Evolutionary conservation across 2,888 invertebrate species (phyloP).

Genomic region (Biston stratarius): DNA sequence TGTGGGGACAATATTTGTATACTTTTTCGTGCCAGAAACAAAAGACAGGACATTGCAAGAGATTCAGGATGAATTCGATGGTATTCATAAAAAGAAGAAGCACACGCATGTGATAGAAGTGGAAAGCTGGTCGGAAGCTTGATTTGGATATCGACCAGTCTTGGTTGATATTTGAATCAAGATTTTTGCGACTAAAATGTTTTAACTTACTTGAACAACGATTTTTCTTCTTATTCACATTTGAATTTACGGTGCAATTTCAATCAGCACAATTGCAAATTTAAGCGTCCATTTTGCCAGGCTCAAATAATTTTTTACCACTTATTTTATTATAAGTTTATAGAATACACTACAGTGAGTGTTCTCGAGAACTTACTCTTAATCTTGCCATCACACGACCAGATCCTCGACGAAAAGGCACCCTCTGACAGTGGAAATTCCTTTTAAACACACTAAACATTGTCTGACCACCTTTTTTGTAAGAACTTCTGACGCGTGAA

Average conservation of each 20-base stretch:
- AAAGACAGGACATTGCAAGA: constrained; percentile 86
- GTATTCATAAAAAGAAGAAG: constrained; percentile 72
- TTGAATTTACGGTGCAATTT: background rate
- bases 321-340: no score
- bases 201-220: background rate
- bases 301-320: no score
- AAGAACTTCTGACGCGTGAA: no score
- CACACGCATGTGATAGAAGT: constrained; percentile 81
- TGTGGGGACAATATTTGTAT: constrained; percentile 87
- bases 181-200: constrained; percentile 4
- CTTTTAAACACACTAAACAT: no score
- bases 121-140: constrained; percentile 68
- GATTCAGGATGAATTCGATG: constrained; percentile 84
- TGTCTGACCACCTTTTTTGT: no score
- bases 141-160: constrained; percentile 49
- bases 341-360: no score
- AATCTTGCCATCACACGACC: no score
- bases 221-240: background rate
- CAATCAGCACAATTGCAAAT: background rate
- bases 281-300: background rate
- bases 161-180: constrained; percentile 39
- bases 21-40: constrained; percentile 89
- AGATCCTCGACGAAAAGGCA: no score
- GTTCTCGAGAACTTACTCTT: no score
- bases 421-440: no score